Evolutionary conservation across 2,113 vertebrate species (phyloP).

Genomic region (Chionis minor): DNA sequence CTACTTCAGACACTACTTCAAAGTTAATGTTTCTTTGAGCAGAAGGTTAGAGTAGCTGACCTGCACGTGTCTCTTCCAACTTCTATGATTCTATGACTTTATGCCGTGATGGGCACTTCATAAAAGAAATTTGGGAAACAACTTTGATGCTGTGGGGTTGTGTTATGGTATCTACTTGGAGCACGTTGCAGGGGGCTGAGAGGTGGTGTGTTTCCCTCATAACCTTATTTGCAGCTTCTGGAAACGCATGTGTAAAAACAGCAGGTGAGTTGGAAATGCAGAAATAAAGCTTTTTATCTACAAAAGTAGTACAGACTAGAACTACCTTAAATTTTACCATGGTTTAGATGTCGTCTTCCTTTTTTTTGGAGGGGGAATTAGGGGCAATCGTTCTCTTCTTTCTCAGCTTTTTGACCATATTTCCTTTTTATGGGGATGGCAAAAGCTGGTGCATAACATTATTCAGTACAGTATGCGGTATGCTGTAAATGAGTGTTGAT

Average conservation of each 20-base stretch:
- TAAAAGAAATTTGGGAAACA: background rate
- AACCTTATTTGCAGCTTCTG: background rate
- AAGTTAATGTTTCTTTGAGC: background rate
- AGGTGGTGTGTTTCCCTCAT: background rate
- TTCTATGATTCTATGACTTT: no score
- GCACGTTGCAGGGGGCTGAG: accelerated
- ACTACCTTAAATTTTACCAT: background rate
- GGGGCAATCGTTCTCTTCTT: background rate
- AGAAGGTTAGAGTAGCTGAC: background rate
- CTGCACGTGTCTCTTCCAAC: background rate
- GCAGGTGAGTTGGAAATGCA: background rate
- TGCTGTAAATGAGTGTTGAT: slow-evolving; percentile 25
- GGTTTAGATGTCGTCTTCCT: background rate
- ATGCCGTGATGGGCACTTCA: background rate
- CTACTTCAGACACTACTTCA: background rate
- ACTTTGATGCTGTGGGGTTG: background rate
- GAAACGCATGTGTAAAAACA: background rate
- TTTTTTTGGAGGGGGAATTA: background rate
- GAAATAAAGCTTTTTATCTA: background rate
- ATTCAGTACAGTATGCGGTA: background rate
- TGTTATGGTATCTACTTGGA: background rate
- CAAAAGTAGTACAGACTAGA: background rate
- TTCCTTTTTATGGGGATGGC: background rate
- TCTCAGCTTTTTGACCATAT: background rate
- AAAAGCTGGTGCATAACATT: background rate